Conservation (phyloP, 2,797 vertebrate genomes). For the Melanogrammus aeglefinus region DNA sequence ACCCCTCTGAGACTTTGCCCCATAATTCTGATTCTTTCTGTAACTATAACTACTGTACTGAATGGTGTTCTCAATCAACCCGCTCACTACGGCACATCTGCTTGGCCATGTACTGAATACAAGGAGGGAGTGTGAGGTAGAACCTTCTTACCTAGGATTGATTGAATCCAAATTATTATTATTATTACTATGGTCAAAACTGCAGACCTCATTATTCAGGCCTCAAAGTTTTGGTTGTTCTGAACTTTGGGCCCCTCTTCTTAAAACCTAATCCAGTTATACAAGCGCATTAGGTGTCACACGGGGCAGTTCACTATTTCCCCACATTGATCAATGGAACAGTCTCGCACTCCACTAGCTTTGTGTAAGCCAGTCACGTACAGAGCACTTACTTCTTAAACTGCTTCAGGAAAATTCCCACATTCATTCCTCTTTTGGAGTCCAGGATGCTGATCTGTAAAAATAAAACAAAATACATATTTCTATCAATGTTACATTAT, state of each 20-base stretch:
- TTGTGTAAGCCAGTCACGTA: conserved; percentile 8
- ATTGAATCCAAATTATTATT: neutral
- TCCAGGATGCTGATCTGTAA: conserved; percentile 90
- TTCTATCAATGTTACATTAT: conserved; percentile 5
- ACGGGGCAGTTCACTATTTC: conserved; percentile 1
- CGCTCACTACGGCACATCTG: neutral
- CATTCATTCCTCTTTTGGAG: conserved; percentile 96
- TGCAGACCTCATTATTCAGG: neutral
- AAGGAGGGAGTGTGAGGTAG: neutral
- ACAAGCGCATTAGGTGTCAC: conserved; percentile 14
- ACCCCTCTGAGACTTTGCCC: neutral
- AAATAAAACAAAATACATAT: conserved; percentile 25
- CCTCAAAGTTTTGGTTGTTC: conserved; percentile 3
- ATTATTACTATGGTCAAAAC: neutral
- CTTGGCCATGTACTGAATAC: neutral
- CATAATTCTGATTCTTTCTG: neutral
- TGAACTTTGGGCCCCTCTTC: conserved; percentile 7
- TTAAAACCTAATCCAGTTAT: conserved; percentile 16
- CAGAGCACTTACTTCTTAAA: conserved; percentile 91
- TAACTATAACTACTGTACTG: neutral
- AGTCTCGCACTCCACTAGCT: neutral
- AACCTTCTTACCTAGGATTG: neutral
- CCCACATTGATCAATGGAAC: neutral
- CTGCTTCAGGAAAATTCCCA: conserved; percentile 97
- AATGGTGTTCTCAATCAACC: neutral